Evolutionary conservation across 2,797 vertebrate species (phyloP).

Genomic region (Staurois parvus): DNA sequence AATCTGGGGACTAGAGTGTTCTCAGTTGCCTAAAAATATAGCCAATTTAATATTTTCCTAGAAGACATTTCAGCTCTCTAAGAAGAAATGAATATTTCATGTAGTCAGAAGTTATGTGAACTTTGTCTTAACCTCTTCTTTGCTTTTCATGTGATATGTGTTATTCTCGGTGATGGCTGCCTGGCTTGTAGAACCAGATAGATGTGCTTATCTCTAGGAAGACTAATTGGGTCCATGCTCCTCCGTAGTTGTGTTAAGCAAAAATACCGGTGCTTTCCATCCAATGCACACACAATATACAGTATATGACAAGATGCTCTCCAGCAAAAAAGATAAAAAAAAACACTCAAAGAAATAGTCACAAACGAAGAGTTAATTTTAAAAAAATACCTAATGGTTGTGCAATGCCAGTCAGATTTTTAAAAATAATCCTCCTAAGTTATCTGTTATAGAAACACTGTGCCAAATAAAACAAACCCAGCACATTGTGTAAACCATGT

Average conservation of each 20-base stretch:
- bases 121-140: slow-evolving; percentile 8
- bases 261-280: too few relatives aligned
- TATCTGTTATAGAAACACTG: too few relatives aligned
- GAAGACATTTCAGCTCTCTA: slow-evolving; percentile 18
- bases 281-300: too few relatives aligned
- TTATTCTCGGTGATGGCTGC: slow-evolving; percentile 4
- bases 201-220: background rate
- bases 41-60: slow-evolving; percentile 14
- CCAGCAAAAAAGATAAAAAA: too few relatives aligned
- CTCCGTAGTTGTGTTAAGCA: background rate
- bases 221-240: background rate
- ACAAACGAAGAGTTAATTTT: too few relatives aligned
- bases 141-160: slow-evolving; percentile 13
- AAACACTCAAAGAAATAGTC: background rate
- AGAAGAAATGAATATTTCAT: slow-evolving; percentile 30
- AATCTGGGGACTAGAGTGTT: background rate
- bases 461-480: too few relatives aligned
- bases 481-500: too few relatives aligned
- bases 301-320: background rate
- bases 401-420: too few relatives aligned
- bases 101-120: slow-evolving; percentile 13
- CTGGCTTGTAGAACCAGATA: background rate
- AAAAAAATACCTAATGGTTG: too few relatives aligned
- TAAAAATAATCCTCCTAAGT: too few relatives aligned
- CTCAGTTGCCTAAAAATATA: slow-evolving; percentile 14